Evolutionary conservation across 2,888 invertebrate genomes (phyloP).

Genomic region (Eucriotettix oculatus): DNA sequence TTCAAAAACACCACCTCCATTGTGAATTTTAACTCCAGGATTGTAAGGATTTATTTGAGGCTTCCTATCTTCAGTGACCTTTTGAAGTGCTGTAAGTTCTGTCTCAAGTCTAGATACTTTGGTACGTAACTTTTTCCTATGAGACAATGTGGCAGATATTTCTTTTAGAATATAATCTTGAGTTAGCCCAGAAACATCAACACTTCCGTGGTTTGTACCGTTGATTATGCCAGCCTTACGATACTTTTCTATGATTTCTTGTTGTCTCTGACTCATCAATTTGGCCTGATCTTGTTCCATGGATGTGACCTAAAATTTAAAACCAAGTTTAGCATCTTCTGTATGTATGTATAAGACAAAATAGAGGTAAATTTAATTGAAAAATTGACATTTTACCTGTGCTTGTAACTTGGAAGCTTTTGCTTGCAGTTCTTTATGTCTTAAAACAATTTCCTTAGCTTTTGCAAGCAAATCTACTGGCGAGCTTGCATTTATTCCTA

Average conservation of each 20-base stretch:
- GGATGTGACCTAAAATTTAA: conserved; percentile 32
- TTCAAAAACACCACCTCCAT: neutral
- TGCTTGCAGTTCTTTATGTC: conserved; percentile 82
- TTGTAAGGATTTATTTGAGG: conserved; percentile 20
- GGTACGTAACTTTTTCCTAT: conserved; percentile 68
- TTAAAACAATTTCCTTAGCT: conserved; percentile 80
- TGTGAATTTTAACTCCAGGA: neutral
- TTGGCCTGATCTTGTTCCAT: conserved; percentile 63
- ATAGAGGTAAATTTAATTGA: neutral
- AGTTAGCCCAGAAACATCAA: conserved; percentile 39
- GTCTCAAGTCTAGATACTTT: conserved; percentile 62
- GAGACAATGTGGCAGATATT: conserved; percentile 67
- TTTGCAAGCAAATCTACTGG: conserved; percentile 71
- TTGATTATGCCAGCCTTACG: conserved; percentile 22
- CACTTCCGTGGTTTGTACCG: conserved; percentile 23
- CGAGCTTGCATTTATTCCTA: conserved; percentile 75
- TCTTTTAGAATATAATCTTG: conserved; percentile 73
- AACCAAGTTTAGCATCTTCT: neutral
- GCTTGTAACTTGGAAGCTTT: conserved; percentile 73
- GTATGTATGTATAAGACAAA: neutral
- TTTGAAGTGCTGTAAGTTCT: conserved; percentile 59
- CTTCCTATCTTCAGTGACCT: conserved; percentile 47
- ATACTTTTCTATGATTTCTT: conserved; percentile 59
- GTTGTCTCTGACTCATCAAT: conserved; percentile 52
- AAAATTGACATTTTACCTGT: conserved; percentile 37